Conservation (phyloP, 2,888 invertebrate species). For the Argyresthia albistria region DNA sequence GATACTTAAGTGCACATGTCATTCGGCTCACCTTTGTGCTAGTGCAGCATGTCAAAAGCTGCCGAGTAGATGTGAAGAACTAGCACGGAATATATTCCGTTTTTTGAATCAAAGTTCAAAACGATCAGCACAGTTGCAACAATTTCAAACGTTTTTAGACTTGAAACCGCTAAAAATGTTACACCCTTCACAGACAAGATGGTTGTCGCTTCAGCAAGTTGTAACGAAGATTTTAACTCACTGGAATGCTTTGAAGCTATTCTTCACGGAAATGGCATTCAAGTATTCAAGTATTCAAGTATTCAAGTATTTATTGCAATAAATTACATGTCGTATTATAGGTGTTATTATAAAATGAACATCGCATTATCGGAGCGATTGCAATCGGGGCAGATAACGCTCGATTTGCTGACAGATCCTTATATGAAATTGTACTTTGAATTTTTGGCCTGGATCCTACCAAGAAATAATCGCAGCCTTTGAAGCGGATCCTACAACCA, state of each 20-base stretch:
- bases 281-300: no score
- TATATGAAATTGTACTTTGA: background rate
- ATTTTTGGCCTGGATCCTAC: background rate
- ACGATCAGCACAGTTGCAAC: background rate
- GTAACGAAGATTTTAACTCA: background rate
- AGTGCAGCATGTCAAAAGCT: slow-evolving; percentile 8
- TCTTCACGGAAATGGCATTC: background rate
- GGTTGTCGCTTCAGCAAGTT: background rate
- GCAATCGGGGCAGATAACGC: background rate
- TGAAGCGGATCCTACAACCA: no score
- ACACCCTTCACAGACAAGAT: background rate
- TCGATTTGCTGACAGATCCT: background rate
- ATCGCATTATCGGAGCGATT: background rate
- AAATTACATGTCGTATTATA: no score
- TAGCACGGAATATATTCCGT: slow-evolving; percentile 10
- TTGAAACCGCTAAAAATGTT: background rate
- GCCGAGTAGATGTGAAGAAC: slow-evolving; percentile 10
- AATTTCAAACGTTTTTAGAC: background rate
- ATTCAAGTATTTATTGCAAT: no score
- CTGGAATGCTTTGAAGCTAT: background rate
- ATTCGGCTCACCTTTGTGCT: slow-evolving; percentile 11
- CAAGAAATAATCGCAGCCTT: background rate
- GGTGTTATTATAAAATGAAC: no score
- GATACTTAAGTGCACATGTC: slow-evolving; percentile 12
- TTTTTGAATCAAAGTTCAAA: slow-evolving; percentile 10